Evolutionary conservation across 2,888 invertebrate species (phyloP), one percentile per base, ranked within the genome.

Genomic region (Lottia scabra): DNA sequence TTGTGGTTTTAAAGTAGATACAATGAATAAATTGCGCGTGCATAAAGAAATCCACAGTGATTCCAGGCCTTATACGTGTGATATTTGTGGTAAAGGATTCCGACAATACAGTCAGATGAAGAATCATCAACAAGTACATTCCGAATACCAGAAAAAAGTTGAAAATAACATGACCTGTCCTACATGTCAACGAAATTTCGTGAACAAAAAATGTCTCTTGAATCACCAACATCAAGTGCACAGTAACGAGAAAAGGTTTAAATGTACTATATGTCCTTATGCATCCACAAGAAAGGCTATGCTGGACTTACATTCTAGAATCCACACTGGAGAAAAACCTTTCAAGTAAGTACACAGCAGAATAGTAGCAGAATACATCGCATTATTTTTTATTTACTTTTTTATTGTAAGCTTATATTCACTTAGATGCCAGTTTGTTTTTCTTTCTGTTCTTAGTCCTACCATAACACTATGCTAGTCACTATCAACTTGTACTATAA

Each of bases 41-140:
- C 66, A 30, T 66, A 43, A 93, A 88, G 93, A 94, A 85, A 94
- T 94, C 73, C 89, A 89, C 71, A 84, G 88, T 63, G 84, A 84
- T 4, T 84, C 81, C 44, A 81, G 87, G 30, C 83, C 85, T 1
- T 89, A 87, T 78, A 78, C 81, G 0, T 90, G 90, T 78, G 87
- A 84, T n/a, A 78, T 83, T 0, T 96, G 96, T 87, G 92, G 92
- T 30, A 95, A 95, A 87, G 91, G 91, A 26, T 96, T 96, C 88
- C 95, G 95, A 88, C 95, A 94, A 82, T 91, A 92, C 10, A 94
- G 94, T 86, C 95, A 96, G 86, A 90, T 95, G 70, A 92, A 94
- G 62, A 95, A 95, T 84, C 96, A 96, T 89, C 93, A 93, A 74
- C 75, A 76, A 23, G 77, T 72, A 30, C 79, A 79, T 26, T 68